Conservation (phyloP, 2,888 invertebrate genomes). For the Phania funesta region DNA sequence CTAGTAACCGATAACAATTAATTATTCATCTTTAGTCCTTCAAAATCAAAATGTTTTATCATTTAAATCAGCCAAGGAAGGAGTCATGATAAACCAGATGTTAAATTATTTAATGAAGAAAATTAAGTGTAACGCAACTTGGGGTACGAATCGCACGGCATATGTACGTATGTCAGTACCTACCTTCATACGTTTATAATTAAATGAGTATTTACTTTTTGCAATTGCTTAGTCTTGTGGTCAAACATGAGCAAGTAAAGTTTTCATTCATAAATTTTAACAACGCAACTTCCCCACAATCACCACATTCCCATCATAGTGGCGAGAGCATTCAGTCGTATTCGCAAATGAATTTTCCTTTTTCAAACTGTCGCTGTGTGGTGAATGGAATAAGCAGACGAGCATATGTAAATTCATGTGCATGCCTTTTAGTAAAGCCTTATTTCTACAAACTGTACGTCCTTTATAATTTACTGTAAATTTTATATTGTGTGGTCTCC, state of each 20-base stretch:
- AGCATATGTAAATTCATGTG: not conserved
- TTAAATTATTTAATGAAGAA: too few species aligned
- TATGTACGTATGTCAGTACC: not conserved
- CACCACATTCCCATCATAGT: constrained; percentile 11
- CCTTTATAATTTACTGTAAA: constrained; percentile 10
- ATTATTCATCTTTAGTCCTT: too few species aligned
- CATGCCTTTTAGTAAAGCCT: constrained; percentile 1
- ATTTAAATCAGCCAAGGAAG: too few species aligned
- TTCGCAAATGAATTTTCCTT: constrained; percentile 24
- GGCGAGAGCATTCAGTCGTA: not conserved
- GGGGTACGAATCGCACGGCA: too few species aligned
- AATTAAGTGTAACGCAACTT: too few species aligned
- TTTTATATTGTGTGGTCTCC: not conserved
- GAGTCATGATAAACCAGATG: too few species aligned
- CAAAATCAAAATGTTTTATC: too few species aligned
- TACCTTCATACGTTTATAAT: not conserved
- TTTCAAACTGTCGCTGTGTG: not conserved
- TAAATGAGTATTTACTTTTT: not conserved
- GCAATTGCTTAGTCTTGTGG: constrained; percentile 26
- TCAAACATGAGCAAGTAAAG: not conserved
- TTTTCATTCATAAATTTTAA: constrained; percentile 40
- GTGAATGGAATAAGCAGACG: not conserved
- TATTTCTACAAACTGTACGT: not conserved
- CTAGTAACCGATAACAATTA: too few species aligned
- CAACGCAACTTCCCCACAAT: constrained; percentile 5